Evolutionary conservation across 2,797 vertebrate genomes (phyloP), one percentile per base, ranked within the genome.

Genomic region (Sebastes nivosus): DNA sequence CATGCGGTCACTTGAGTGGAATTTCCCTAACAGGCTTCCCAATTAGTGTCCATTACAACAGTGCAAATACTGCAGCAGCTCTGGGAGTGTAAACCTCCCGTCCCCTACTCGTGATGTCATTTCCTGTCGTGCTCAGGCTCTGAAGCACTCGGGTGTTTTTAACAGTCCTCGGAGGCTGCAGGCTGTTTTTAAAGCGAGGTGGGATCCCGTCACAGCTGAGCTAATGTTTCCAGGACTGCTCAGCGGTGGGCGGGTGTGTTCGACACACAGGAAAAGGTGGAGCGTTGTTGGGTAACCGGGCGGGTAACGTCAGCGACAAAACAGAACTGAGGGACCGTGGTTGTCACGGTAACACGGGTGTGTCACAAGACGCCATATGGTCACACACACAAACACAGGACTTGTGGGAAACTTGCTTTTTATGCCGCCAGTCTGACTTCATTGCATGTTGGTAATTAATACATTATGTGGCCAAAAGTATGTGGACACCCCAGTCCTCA

Each of bases 181-280:
- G 65, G 30, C 32, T 84, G 83, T 92, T 88, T 88, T 54, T 60
- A 79, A 79, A 78, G 73, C 2, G 75, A 88, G 83, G 87, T 66
- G 81, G 79, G 80, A 77, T 36, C 25, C 36, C 1, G 77, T 72
- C 30, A 63, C 77, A 57, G 85, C 83, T 92, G 88, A 89, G 80
- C 83, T 82, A 72, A 89, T 86, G 85, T 90, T 90, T 87, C 86
- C 89, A 87, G 73, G 25, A 34, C 72, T 2, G 72, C 65, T 87
- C 84, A 57, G 78, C 14, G 16, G 64, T 22, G 64, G 18, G 32
- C 2, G 25, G 4, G 6, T 20, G 22, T 32, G 55, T 72, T 32
- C 1, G 14, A 68, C 66, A 61, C 75, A 88, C 90, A 89, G 90
- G 84, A 88, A 57, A 83, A 82, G 88, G 90, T 81, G 91, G 89